phyloP scores from a whole-genome alignment of 2,113 vertebrate species.

The Symphodus melops region DNA sequence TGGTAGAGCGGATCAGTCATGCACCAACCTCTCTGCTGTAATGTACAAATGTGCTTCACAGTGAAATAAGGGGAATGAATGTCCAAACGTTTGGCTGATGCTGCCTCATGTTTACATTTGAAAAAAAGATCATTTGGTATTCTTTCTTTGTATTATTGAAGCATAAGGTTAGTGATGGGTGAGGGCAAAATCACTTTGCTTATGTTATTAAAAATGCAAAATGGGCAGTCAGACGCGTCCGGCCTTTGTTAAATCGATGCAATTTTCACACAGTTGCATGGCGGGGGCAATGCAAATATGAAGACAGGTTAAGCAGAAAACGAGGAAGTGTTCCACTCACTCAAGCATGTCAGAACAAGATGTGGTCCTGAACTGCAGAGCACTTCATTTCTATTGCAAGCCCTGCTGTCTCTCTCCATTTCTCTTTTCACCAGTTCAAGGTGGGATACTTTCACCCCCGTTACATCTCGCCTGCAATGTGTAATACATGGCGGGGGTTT shows the following conservation, averaged over 20 bases:
- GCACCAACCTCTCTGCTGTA: not conserved
- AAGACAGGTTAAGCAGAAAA: conserved; percentile 35
- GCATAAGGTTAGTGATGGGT: conserved; percentile 20
- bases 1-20: conserved; percentile 15
- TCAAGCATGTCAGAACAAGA: conserved; percentile 34
- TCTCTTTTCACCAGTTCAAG: not conserved
- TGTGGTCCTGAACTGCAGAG: conserved; percentile 3
- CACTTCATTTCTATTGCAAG: conserved; percentile 18
- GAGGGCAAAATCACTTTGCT: not conserved
- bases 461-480: too few relatives aligned
- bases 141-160: not conserved
- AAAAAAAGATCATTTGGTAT: not conserved
- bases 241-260: not conserved
- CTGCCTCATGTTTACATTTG: not conserved
- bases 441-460: too few relatives aligned
- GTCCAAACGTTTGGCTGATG: too few relatives aligned
- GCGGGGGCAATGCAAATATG: conserved; percentile 39
- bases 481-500: too few relatives aligned
- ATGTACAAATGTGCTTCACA: conserved; percentile 1
- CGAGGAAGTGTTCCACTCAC: conserved; percentile 31
- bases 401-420: not conserved
- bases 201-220: not conserved
- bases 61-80: not conserved
- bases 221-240: not conserved
- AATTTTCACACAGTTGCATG: conserved; percentile 25